Evolutionary conservation across 2,888 invertebrate species (phyloP), one percentile per base, ranked within the genome.

Genomic region (Metopia argyrocephala): DNA sequence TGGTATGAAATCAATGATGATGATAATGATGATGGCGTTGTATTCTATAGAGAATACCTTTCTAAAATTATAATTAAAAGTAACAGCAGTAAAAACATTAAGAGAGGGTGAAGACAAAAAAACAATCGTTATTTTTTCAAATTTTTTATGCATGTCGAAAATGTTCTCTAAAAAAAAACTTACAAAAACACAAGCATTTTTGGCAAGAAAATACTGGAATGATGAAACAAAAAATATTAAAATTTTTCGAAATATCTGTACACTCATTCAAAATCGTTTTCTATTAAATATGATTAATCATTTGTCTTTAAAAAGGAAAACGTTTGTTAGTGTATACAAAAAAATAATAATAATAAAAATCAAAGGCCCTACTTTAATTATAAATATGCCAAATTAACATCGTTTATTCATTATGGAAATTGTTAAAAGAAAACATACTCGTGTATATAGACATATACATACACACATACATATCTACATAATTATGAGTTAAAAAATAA

Each of bases 81-180:
- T 20, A 59, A 20, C 31, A 38, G n/a, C 15, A 61, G 21, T 15
- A 45, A 59, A 18, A 50, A 57, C 65, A 38, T 48, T 38, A 31
- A 15, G 12, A 27, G 20, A 31, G 12, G 12, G 9, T 31, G 7
- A n/a, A n/a, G 64, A 48, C 46, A 61, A 20, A 9, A 56, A 66
- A 27, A n/a, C 52, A 57, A 38, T 65, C 54, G 65, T 64, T 76
- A 56, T 70, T 48, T 71, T n/a, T 69, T 70, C 48, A 66, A 70
- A 79, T 79, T 79, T 64, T 59, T 15, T 75, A 79, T 75, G 75
- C 75, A 70, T 62, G 78, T 73, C 66, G 56, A 70, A 73, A 56
- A 48, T 59, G 21, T 66, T 66, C 18, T 20, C 38, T n/a, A 52
- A 78, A 57, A 65, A 52, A 28, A 20, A 23, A 12, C 1, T n/a